phyloP scores from a whole-genome alignment of 2,888 invertebrate species.

The Fissipunctia ypsillon region DNA sequence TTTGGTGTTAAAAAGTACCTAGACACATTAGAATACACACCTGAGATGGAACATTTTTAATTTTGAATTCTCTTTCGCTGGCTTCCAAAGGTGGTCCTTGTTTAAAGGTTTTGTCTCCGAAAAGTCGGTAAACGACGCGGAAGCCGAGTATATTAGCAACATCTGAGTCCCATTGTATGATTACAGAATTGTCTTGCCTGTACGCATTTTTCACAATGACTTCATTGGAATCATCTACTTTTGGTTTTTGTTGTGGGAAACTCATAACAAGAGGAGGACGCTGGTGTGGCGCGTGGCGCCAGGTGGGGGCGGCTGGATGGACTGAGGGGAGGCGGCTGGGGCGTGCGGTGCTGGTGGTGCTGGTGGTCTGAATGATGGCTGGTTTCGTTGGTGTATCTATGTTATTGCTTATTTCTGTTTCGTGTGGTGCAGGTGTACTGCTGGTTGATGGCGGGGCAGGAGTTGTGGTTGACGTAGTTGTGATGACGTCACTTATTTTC shows the following conservation, averaged over 20 bases:
- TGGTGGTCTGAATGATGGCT: conserved; percentile 59
- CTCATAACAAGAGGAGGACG: conserved; percentile 94
- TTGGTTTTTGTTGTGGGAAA: conserved; percentile 92
- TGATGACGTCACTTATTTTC: conserved; percentile 75
- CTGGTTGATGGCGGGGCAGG: conserved; percentile 68
- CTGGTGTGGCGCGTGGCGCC: conserved; percentile 90
- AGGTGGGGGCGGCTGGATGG: conserved; percentile 84
- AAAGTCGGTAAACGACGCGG: conserved; percentile 96
- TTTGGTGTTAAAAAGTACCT: background rate
- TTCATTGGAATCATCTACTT: conserved; percentile 93
- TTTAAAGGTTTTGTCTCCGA: conserved; percentile 97
- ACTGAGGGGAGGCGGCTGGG: conserved; percentile 79
- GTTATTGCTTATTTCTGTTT: conserved; percentile 68
- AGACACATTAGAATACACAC: conserved; percentile 78
- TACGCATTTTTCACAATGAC: conserved; percentile 96
- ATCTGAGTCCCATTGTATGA: conserved; percentile 97
- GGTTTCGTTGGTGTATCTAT: conserved; percentile 76
- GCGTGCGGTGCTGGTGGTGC: conserved; percentile 80
- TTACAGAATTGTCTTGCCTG: conserved; percentile 95
- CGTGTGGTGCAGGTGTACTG: conserved; percentile 74
- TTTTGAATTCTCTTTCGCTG: conserved; percentile 97
- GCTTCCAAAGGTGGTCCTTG: conserved; percentile 97
- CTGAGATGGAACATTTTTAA: conserved; percentile 97
- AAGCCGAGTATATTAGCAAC: conserved; percentile 97
- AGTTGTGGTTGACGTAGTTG: conserved; percentile 75